Conservation (phyloP, 2,797 vertebrate genomes). For the Helostoma temminkii region DNA sequence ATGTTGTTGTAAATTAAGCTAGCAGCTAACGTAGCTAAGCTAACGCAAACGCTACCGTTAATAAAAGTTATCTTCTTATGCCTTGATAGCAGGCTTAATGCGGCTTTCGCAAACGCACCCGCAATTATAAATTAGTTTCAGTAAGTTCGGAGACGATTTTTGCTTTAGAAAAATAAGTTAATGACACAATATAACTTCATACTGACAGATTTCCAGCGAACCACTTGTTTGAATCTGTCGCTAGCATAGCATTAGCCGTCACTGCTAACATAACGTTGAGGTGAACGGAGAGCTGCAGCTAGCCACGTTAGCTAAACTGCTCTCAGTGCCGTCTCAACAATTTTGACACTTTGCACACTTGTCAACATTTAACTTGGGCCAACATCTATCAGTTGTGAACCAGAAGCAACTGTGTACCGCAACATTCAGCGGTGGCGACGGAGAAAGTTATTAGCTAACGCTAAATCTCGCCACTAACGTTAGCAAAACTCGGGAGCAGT, state of each 20-base stretch:
- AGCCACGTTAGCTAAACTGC: slow-evolving; percentile 60
- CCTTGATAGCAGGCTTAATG: neutral
- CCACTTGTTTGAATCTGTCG: slow-evolving; percentile 73
- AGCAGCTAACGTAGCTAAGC: slow-evolving; percentile 62
- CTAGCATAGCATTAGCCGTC: slow-evolving; percentile 58
- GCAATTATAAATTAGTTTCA: neutral
- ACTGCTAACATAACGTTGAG: slow-evolving; percentile 53
- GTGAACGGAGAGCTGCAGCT: slow-evolving; percentile 39
- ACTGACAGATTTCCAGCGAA: slow-evolving; percentile 43
- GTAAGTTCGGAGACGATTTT: neutral
- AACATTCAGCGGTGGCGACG: no score
- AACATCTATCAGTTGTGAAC: neutral
- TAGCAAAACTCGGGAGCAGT: slow-evolving; percentile 42
- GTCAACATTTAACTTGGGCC: neutral
- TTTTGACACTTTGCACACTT: slow-evolving; percentile 22
- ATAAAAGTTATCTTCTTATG: slow-evolving; percentile 48
- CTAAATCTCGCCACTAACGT: slow-evolving; percentile 31
- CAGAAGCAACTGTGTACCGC: neutral
- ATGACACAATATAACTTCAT: slow-evolving; percentile 3
- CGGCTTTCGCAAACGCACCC: neutral
- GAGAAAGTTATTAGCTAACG: slow-evolving; percentile 54
- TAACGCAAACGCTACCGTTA: slow-evolving; percentile 36
- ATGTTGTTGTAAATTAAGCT: slow-evolving; percentile 1
- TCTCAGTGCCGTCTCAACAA: slow-evolving; percentile 28
- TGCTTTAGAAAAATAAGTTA: neutral